Conservation (phyloP, 2,797 vertebrate species). For the Microctenopoma steveboyesi region DNA sequence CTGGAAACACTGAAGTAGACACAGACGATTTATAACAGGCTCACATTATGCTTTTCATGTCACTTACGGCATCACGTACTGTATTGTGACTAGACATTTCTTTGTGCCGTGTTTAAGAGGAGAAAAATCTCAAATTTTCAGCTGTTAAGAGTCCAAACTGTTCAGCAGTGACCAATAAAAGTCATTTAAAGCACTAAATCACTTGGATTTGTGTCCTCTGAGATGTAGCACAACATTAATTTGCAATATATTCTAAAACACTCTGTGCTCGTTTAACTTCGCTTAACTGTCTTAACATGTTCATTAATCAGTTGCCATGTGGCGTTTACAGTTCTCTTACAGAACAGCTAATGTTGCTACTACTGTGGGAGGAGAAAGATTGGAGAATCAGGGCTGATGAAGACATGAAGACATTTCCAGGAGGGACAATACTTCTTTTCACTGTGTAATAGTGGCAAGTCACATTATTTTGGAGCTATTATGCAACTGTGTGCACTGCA, state of each 20-base stretch:
- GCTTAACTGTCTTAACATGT: constrained; percentile 18
- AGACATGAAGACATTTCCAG: not conserved
- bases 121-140: constrained; percentile 27
- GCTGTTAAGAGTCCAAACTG: constrained; percentile 1
- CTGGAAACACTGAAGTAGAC: constrained; percentile 1
- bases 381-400: no score
- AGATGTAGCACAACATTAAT: constrained; percentile 15
- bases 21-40: not conserved
- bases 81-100: not conserved
- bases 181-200: constrained; percentile 16
- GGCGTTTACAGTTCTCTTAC: constrained; percentile 15
- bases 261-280: constrained; percentile 25
- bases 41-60: constrained; percentile 14
- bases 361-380: not conserved
- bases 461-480: not conserved
- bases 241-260: constrained; percentile 11
- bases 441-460: not conserved
- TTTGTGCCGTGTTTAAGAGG: constrained; percentile 16
- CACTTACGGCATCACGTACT: constrained; percentile 1
- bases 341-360: constrained; percentile 2
- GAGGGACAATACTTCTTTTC: not conserved
- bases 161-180: constrained; percentile 21
- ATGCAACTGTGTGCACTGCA: not conserved
- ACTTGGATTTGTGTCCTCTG: constrained; percentile 9
- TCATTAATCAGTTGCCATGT: constrained; percentile 46